A percentile compares a stretch with the other conserved stretches of the same genome.
phyloP scores from a whole-genome alignment of 2,888 invertebrate genomes.

The Drosophila nr. perissopoda region DNA sequence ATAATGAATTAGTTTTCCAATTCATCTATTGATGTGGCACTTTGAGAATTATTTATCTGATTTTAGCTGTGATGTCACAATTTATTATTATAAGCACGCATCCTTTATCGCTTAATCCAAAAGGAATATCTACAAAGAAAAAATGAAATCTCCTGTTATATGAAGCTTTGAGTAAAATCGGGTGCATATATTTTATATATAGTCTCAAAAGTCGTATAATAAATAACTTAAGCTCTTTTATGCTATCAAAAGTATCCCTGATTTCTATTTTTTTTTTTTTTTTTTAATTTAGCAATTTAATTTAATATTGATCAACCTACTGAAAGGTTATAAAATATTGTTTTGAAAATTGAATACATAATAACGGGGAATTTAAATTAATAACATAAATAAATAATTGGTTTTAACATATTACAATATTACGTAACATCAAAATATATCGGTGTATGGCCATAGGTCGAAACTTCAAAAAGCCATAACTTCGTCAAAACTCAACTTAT shows the following conservation, averaged over 20 bases:
- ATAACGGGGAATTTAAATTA: no score
- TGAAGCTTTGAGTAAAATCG: not conserved
- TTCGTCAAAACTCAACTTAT: no score
- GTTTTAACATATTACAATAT: no score
- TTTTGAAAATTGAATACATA: no score
- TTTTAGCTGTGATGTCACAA: not conserved
- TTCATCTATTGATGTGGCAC: constrained; percentile 18
- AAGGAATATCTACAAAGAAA: constrained; percentile 1
- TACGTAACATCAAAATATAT: no score
- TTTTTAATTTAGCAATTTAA: no score
- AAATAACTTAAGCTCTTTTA: not conserved
- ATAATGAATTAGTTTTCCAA: not conserved
- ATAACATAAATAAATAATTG: no score
- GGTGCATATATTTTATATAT: not conserved
- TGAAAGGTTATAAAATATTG: no score
- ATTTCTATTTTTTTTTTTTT: no score
- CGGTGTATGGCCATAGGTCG: no score
- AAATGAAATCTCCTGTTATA: not conserved
- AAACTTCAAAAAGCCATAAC: no score
- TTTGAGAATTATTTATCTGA: constrained; percentile 6
- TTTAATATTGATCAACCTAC: no score
- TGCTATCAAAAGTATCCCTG: not conserved
- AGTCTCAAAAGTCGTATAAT: not conserved
- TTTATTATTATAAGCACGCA: not conserved
- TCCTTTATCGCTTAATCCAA: not conserved